A percentile compares a stretch with the other conserved stretches of the same genome.
phyloP scores from a whole-genome alignment of 2,113 vertebrate genomes.

The Seriola rivoliana region DNA sequence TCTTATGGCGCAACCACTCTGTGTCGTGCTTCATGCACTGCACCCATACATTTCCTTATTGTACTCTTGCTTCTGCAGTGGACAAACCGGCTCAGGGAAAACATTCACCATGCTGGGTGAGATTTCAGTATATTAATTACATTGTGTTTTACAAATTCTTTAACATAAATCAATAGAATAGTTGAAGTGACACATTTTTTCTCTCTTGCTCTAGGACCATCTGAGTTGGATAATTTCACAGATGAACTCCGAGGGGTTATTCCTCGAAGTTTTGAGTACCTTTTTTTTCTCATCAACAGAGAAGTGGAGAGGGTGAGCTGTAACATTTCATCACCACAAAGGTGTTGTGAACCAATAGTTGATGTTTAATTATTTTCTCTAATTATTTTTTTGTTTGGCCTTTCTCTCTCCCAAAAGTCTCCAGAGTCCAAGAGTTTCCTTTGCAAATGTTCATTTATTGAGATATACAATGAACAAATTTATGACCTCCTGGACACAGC shows the following conservation, averaged over 20 bases:
- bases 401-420: slow-evolving; percentile 82
- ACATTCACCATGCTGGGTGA: slow-evolving; percentile 98
- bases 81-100: slow-evolving; percentile 97
- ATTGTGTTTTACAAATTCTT: neutral
- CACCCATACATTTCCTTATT: neutral
- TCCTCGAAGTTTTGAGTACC: slow-evolving; percentile 96
- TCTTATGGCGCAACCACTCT: neutral
- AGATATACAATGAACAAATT: slow-evolving; percentile 99
- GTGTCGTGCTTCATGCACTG: neutral
- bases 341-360: neutral
- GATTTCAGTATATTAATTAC: slow-evolving; percentile 34
- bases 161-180: neutral
- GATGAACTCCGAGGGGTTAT: slow-evolving; percentile 95
- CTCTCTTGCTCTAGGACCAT: slow-evolving; percentile 86
- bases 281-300: slow-evolving; percentile 96
- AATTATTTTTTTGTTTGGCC: slow-evolving; percentile 30
- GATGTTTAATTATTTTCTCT: neutral
- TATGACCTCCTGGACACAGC: slow-evolving; percentile 96
- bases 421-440: slow-evolving; percentile 91
- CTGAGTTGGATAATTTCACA: slow-evolving; percentile 93
- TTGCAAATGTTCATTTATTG: slow-evolving; percentile 98
- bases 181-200: slow-evolving; percentile 34
- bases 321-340: neutral
- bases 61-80: slow-evolving; percentile 81
- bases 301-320: slow-evolving; percentile 91